Percentiles rank a stretch among this genome's conserved stretches.
phyloP scores from a whole-genome alignment of 1,140 invertebrate species.

The Temnothorax longispinosus region DNA sequence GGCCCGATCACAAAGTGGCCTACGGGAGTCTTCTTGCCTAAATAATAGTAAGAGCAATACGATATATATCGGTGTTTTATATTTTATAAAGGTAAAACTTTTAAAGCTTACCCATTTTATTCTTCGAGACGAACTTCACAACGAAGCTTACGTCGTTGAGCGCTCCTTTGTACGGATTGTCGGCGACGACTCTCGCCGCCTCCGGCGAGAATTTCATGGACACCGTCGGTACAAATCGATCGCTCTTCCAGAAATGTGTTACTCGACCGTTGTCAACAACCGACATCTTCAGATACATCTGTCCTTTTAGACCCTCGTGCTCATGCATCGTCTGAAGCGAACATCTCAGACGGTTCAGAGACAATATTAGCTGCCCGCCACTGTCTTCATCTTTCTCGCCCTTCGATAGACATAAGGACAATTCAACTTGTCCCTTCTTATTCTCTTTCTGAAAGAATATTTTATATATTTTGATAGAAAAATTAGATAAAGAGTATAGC shows the following conservation, averaged over 20 bases:
- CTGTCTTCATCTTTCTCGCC: constrained; percentile 88
- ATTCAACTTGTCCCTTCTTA: constrained; percentile 89
- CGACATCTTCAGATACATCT: constrained; percentile 91
- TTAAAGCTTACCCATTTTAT: constrained; percentile 81
- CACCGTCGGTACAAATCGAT: constrained; percentile 90
- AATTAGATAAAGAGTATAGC: background rate
- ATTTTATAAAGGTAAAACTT: background rate
- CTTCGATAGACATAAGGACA: constrained; percentile 88
- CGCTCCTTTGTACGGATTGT: constrained; percentile 83
- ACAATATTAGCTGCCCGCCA: constrained; percentile 86
- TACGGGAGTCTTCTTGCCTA: constrained; percentile 87
- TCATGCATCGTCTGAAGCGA: constrained; percentile 90
- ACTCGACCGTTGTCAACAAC: constrained; percentile 89
- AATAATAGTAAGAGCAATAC: constrained; percentile 22
- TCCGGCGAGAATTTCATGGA: constrained; percentile 85
- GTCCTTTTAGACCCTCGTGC: constrained; percentile 89
- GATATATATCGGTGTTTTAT: background rate
- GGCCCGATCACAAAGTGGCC: constrained; percentile 86
- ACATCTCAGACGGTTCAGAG: constrained; percentile 85
- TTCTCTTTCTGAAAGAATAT: constrained; percentile 87
- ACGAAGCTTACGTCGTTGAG: constrained; percentile 84
- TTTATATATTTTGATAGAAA: background rate
- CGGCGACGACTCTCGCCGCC: constrained; percentile 80
- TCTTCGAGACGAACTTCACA: constrained; percentile 84
- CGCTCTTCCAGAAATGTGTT: constrained; percentile 91